Evolutionary conservation across 1,140 invertebrate species (phyloP), one percentile per base, ranked within the genome.

Genomic region (Battus philenor): DNA sequence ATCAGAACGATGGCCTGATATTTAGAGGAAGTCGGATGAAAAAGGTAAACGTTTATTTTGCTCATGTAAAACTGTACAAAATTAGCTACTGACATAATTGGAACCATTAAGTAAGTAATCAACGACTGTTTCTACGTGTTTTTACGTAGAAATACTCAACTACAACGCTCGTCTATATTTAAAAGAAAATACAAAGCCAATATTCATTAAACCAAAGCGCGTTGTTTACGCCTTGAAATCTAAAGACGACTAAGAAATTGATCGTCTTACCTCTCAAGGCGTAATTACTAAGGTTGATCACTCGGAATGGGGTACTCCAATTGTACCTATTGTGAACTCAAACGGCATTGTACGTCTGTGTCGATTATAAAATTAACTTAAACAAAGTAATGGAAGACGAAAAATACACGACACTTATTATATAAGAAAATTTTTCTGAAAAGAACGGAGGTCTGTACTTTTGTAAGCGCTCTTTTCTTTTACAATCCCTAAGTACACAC

Each of bases 401-500:
- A 36, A 30, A 53, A 18, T 53, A 44, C 10, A 41, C 54, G 4
- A 52, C 49, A 3, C 54, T 49, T 6, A 52, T 34, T 6, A 48
- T 51, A 16, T 48, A 56, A 43, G 54, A 56, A 11, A 51, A 51
- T 12, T 44, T 51, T 44, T 30, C 26, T 2, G 39, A 44, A 44
- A 44, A 27, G 39, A 43, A 43, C 27, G 39, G 26, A 2, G 39
- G 39, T 17, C 7, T 73, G 31, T 48, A 63, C 18, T 53, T 61
- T 22, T n/a, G 58, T 68, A 29, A 66, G 53, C 36, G 46, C 54
- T 17, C 24, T 50, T 30, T 48, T 78, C n/a, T n/a, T n/a, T n/a
- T n/a, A 20, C 51, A 64, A 32, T 60, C 73, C 1, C 44, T 76
- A 8, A 65, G 57, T 30, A 73, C 66, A 10, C 66, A 59, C 36